phyloP scores from a whole-genome alignment of 2,113 vertebrate species.

The Oreocharis arfaki region DNA sequence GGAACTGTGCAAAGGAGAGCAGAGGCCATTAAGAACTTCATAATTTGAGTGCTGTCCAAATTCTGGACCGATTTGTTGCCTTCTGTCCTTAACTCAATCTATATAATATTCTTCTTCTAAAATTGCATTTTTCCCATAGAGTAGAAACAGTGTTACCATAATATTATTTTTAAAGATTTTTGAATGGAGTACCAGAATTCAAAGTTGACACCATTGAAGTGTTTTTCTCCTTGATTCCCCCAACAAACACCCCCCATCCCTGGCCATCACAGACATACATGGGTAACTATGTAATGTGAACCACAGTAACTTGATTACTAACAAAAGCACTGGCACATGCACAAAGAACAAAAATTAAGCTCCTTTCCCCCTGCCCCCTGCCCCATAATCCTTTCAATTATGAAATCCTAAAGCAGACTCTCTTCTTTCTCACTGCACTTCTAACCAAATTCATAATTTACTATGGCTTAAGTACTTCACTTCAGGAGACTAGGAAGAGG shows the following conservation, averaged over 20 bases:
- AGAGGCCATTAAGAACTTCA: not conserved
- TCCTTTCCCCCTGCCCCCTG: not conserved
- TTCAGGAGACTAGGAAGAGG: not conserved
- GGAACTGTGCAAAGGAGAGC: not conserved
- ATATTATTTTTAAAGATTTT: not conserved
- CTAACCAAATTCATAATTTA: not conserved
- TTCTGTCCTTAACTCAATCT: not conserved
- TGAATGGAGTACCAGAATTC: not conserved
- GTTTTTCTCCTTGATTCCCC: not conserved
- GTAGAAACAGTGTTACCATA: not conserved
- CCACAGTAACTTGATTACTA: not conserved
- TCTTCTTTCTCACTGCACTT: not conserved
- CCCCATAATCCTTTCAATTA: not conserved
- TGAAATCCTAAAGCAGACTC: not conserved
- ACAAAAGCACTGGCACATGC: not conserved
- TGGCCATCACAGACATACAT: not conserved
- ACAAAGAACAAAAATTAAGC: not conserved
- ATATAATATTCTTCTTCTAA: not conserved
- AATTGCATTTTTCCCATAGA: not conserved
- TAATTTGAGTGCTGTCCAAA: not conserved
- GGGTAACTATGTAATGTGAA: not conserved
- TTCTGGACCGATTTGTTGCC: not conserved
- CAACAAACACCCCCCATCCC: fast-evolving
- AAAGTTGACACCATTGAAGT: not conserved
- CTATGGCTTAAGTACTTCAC: not conserved